Conservation (phyloP, 30 jellyfish, hydroid and myxozoan genomes). For the Turritopsis rubra region DNA sequence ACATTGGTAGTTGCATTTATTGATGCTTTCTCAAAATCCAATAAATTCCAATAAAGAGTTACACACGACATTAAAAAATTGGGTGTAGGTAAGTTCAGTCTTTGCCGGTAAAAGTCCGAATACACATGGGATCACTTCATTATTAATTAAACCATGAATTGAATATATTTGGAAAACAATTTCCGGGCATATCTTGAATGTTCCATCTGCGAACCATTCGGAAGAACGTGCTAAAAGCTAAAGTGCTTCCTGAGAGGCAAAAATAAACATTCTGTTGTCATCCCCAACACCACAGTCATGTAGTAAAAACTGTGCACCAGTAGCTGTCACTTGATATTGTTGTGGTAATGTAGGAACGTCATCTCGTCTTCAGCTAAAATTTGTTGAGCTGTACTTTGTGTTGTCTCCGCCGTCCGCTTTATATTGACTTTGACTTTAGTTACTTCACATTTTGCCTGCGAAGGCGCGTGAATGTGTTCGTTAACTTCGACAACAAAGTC, state of each 20-base stretch:
- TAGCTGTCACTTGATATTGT: not conserved
- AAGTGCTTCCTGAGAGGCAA: not conserved
- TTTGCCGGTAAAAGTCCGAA: not conserved
- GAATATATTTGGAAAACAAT: not conserved
- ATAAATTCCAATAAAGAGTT: not conserved
- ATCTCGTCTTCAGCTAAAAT: not conserved
- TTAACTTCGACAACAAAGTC: slow-evolving; percentile 4
- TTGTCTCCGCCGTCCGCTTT: slow-evolving; percentile 8
- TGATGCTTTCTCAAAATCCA: not conserved
- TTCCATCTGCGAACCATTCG: not conserved
- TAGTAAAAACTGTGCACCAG: slow-evolving; percentile 17
- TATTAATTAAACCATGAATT: not conserved
- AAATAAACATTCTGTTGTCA: not conserved
- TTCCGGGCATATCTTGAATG: slow-evolving; percentile 3
- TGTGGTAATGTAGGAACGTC: slow-evolving; percentile 10
- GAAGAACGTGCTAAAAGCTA: not conserved
- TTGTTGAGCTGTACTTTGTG: not conserved
- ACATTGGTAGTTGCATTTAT: not conserved
- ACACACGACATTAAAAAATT: not conserved
- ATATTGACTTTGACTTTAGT: not conserved
- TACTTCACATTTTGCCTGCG: slow-evolving; percentile 7
- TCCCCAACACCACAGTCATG: slow-evolving; percentile 19
- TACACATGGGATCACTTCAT: not conserved
- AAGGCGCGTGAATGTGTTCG: slow-evolving; percentile 14
- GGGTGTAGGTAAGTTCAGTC: slow-evolving; percentile 2